Conservation (phyloP, 1,140 invertebrate genomes). For the Caerostris extrusa region DNA sequence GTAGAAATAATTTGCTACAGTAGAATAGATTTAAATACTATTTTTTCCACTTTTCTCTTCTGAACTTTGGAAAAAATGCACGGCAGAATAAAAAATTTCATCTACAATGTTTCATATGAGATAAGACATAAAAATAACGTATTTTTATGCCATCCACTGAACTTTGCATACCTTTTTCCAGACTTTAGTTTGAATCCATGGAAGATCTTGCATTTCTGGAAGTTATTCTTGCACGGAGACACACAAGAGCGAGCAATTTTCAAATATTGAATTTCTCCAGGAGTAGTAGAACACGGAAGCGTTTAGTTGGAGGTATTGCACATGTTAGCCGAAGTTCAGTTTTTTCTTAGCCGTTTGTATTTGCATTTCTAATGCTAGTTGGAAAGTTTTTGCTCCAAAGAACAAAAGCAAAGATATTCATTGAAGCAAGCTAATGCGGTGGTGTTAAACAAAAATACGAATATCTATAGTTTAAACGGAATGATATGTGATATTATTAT, state of each 20-base stretch:
- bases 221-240: background rate
- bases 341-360: background rate
- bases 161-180: background rate
- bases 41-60: no score
- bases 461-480: no score
- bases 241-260: slow-evolving; percentile 16
- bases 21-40: no score
- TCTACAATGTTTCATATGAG: background rate
- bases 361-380: background rate
- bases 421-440: background rate
- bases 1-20: no score
- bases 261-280: slow-evolving; percentile 33
- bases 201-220: background rate
- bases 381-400: background rate
- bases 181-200: background rate
- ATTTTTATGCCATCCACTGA: background rate
- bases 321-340: slow-evolving; percentile 1
- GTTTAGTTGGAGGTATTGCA: slow-evolving; percentile 26
- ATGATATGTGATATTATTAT: no score
- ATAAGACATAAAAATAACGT: background rate
- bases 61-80: no score
- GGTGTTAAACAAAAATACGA: background rate
- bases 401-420: background rate
- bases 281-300: background rate
- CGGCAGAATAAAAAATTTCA: background rate